Evolutionary conservation across 1,140 invertebrate genomes (phyloP).

Genomic region (Zaprionus davidi): DNA sequence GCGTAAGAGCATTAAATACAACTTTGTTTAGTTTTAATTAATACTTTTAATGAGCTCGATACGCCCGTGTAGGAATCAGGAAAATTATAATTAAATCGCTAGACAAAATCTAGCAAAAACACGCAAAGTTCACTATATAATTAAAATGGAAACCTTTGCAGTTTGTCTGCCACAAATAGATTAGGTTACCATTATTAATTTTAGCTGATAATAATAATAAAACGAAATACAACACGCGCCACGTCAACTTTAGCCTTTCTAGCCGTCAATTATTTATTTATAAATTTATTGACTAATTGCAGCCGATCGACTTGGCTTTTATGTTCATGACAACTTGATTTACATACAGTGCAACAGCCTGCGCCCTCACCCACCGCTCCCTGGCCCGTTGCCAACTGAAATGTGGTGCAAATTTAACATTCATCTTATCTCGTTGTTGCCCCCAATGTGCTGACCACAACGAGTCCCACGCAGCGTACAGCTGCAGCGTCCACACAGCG

Average conservation of each 20-base stretch:
- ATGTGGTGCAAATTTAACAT: conserved; percentile 54
- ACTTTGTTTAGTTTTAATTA: conserved; percentile 29
- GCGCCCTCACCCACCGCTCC: neutral
- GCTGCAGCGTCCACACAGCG: conserved; percentile 36
- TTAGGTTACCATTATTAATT: too few species aligned
- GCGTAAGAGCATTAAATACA: conserved; percentile 12
- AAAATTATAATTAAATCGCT: neutral
- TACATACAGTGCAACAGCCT: neutral
- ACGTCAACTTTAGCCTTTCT: neutral
- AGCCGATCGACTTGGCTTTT: conserved; percentile 2
- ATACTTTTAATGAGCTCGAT: conserved; percentile 23
- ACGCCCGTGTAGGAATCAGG: neutral
- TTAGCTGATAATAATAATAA: neutral
- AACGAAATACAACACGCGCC: neutral
- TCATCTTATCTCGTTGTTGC: conserved; percentile 49
- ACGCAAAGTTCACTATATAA: neutral
- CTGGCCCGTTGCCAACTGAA: neutral
- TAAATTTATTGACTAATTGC: conserved; percentile 12
- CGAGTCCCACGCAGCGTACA: conserved; percentile 13
- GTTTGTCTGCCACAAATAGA: too few species aligned
- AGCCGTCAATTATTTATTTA: conserved; percentile 3
- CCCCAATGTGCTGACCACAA: conserved; percentile 37
- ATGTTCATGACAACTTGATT: neutral
- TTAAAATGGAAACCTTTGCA: neutral
- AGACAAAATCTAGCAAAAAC: neutral